Conservation (phyloP, 2,113 vertebrate genomes). For the Tonatia bakeri region DNA sequence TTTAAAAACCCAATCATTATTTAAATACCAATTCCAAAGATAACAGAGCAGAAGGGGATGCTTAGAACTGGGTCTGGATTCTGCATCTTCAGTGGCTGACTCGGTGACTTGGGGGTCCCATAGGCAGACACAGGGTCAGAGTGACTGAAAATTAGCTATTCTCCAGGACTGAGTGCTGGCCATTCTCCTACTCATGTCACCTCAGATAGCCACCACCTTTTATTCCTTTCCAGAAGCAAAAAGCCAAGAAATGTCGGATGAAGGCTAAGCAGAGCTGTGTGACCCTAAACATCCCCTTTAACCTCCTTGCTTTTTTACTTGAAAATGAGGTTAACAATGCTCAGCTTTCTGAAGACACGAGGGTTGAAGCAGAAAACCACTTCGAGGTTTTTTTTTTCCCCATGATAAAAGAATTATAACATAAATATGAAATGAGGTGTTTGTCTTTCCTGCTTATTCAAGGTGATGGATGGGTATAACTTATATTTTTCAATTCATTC, state of each 20-base stretch:
- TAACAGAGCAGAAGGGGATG: background rate
- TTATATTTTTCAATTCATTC: background rate
- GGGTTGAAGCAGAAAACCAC: background rate
- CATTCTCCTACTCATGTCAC: background rate
- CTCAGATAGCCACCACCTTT: background rate
- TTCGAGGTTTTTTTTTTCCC: background rate
- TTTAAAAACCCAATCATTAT: background rate
- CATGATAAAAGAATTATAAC: background rate
- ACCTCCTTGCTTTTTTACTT: background rate
- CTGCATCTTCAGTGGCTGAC: background rate
- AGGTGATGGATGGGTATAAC: background rate
- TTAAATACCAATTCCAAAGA: background rate
- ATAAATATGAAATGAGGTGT: background rate
- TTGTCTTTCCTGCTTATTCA: background rate
- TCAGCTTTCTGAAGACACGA: background rate
- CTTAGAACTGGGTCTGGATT: background rate
- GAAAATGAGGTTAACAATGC: background rate
- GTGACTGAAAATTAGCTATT: background rate
- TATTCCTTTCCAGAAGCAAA: background rate
- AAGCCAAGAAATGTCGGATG: background rate
- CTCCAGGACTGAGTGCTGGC: background rate
- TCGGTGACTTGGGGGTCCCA: background rate
- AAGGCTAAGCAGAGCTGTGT: background rate
- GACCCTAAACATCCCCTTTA: background rate
- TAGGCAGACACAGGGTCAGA: background rate